phyloP scores from a whole-genome alignment of 2,797 vertebrate species.

The Harpia harpyja region DNA sequence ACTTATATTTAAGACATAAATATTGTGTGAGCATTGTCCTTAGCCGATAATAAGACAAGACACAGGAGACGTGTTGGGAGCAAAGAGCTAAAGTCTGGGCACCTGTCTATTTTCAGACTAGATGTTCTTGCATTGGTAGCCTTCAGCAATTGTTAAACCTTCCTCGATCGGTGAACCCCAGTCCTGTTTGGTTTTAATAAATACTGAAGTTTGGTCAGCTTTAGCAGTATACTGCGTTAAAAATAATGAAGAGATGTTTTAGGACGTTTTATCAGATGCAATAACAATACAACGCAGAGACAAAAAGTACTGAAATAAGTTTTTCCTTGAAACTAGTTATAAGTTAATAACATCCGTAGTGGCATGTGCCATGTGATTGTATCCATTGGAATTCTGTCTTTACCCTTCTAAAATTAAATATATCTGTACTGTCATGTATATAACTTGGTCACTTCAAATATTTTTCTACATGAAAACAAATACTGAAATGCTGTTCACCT shows the following conservation, averaged over 20 bases:
- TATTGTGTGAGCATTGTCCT: neutral
- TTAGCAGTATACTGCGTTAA: neutral
- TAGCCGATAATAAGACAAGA: neutral
- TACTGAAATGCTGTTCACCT: neutral
- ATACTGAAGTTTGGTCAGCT: neutral
- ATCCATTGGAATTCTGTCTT: neutral
- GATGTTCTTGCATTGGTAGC: neutral
- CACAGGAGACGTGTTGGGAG: rapidly evolving
- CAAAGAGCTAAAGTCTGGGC: neutral
- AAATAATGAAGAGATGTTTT: neutral
- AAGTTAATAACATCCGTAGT: neutral
- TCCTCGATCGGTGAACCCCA: neutral
- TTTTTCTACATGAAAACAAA: neutral
- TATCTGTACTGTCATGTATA: neutral
- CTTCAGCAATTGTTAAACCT: neutral
- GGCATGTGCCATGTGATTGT: neutral
- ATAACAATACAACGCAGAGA: neutral
- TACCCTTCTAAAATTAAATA: neutral
- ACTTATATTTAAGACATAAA: neutral
- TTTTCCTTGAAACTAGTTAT: neutral
- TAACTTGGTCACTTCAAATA: neutral
- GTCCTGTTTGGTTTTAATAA: neutral
- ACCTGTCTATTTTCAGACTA: neutral
- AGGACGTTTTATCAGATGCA: neutral
- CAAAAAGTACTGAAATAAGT: neutral